Percentiles rank a stretch among this genome's conserved stretches.
phyloP scores from a whole-genome alignment of 2,888 invertebrate species.

The Shargacucullia verbasci region DNA sequence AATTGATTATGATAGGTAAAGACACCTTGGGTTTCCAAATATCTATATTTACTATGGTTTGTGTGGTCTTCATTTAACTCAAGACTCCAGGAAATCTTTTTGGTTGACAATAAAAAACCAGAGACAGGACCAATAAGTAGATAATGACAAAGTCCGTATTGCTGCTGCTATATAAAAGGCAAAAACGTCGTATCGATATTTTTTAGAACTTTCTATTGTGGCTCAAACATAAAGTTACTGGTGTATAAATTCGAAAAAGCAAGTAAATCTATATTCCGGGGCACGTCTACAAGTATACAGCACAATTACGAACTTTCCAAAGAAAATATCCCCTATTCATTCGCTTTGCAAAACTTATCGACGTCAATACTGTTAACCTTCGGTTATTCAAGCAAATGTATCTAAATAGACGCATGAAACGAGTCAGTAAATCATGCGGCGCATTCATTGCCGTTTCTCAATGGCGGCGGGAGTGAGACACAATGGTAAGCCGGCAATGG shows the following conservation, averaged over 20 bases:
- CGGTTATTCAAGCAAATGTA: conserved; percentile 55
- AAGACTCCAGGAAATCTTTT: too few species aligned
- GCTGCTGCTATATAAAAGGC: too few species aligned
- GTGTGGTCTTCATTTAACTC: too few species aligned
- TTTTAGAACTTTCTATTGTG: too few species aligned
- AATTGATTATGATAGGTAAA: too few species aligned
- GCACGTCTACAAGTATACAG: conserved; percentile 46
- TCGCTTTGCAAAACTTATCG: conserved; percentile 45
- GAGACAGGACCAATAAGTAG: too few species aligned
- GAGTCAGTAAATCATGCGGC: conserved; percentile 56
- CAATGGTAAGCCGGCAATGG: conserved; percentile 53
- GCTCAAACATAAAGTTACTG: conserved; percentile 20
- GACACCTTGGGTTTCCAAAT: too few species aligned
- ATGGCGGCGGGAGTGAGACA: conserved; percentile 43
- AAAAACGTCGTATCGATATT: not conserved
- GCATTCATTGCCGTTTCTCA: conserved; percentile 58
- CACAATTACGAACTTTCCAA: conserved; percentile 43
- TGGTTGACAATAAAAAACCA: too few species aligned
- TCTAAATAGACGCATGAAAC: conserved; percentile 44
- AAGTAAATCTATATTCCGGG: conserved; percentile 37
- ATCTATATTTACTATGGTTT: too few species aligned
- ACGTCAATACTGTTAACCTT: conserved; percentile 52
- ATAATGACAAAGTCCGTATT: too few species aligned
- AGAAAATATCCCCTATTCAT: conserved; percentile 50
- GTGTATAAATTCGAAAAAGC: conserved; percentile 13